Base-by-base conservation (phyloP, 2,888 invertebrate species). In the Pterostichus niger region DNA sequence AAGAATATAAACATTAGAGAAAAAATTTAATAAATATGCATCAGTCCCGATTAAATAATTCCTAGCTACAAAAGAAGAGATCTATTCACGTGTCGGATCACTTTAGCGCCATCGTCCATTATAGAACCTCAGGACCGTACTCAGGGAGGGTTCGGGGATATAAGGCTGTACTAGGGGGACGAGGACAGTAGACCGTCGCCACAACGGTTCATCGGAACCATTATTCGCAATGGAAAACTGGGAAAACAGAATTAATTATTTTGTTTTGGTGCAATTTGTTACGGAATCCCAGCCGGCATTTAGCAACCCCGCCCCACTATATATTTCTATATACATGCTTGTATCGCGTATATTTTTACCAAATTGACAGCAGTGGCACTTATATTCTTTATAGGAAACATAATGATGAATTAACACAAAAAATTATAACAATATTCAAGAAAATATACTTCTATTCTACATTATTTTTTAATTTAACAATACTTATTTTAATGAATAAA, bases 241-340 rank as follows among this genome's bases (percentile, higher is more conserved):
- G 68, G 61, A 49, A 52, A 75, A 75, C 59, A 61, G 75, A 82
- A 82, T 82, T 82, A 82, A 82, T 82, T 82, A 82, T 82, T 75
- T 82, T 82, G 82, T 82, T 82, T 82, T 82, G 75, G 56, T 54
- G 82, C 75, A 75, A 82, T 82, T 82, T 82, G 82, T 82, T 75
- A 75, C 64, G 82, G 73, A 33, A 46, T 7, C 49, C 54, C 76
- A 52, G 64, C 13, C 64, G 31, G 49, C 54, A 31, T 64, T 64
- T 64, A 64, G 64, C 0, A 17, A 10, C 1, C 10, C 13, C 68
- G 68, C 68, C 68, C 44, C 6, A 2, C 61, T 33, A 61, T 33
- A 61, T 33, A 61, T 71, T 40, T 71, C 10, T 71, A 44, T 40
- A 35, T 71, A 46, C 44, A 46, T 44, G 56, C 56, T 13, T 17